Evolutionary conservation across 2,797 vertebrate genomes (phyloP), one percentile per base, ranked within the genome.

Genomic region (Zalophus californianus): DNA sequence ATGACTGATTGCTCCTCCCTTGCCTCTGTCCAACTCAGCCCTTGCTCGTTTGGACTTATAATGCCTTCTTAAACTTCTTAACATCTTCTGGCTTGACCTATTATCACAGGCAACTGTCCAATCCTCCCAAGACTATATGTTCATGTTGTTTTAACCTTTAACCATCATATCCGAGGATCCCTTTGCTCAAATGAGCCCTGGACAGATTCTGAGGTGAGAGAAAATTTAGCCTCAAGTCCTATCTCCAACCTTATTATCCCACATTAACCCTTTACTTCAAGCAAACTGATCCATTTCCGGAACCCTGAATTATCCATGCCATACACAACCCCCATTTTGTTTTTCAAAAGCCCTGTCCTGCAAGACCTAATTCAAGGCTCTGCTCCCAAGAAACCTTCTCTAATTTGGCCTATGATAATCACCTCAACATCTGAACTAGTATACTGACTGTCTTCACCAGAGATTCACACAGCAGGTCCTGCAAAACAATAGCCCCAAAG

Each of bases 301-400:
- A 79, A 35, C 5, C 48, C 16, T 88, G 38, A 35, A 52, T 29
- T 54, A 89, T 48, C 13, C 60, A 62, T 20, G 41, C 54, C 21
- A 38, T 20, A 10, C 27, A 93, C 27, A 85, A 18, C 21, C 4
- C 25, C 32, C 70, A 50, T 85, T 84, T 73, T 78, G 15, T 94
- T 94, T 68, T 38, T 60, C 50, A 35, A 60, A 94, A 84, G 83
- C 73, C 44, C 35, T 38, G 12, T 86, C n/a, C 64, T 80, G 12
- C 0, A 25, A 91, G 60, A 85, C 41, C 41, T 35, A 80, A 62
- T 27, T 93, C 25, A 48, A 90, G 58, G 50, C 60, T 91, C 89
- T 79, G 66, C n/a, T 91, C 80, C 54, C 50, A 54, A 68, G 87
- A 93, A 94, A 54, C 14, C 21, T 80, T 73, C 58, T 83, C 92